Percentiles rank a stretch among this genome's conserved stretches.
Evolutionary conservation across 2,113 vertebrate genomes (phyloP).

Genomic region (Xiphophorus hellerii): DNA sequence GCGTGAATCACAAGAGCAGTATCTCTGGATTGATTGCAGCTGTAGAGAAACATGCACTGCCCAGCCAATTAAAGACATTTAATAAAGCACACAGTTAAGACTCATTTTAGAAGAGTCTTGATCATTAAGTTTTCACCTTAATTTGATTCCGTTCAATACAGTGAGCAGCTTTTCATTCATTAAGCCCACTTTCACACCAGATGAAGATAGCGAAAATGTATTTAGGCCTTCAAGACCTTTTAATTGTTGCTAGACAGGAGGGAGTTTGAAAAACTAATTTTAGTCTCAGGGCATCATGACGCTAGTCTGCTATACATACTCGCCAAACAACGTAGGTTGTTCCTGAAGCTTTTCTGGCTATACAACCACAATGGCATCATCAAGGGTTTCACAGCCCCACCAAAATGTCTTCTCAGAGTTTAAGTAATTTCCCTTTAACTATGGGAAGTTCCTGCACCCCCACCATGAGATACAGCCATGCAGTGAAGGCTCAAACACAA

Average conservation of each 20-base stretch:
- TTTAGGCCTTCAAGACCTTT: not conserved
- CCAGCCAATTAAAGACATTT: not conserved
- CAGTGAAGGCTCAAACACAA: not conserved
- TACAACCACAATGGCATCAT: not conserved
- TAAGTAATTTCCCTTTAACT: not conserved
- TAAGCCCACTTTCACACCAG: not conserved
- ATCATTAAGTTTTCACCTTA: not conserved
- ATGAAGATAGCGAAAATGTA: not conserved
- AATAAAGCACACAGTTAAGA: not conserved
- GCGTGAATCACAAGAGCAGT: not conserved
- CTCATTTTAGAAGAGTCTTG: not conserved
- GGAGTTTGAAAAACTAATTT: not conserved
- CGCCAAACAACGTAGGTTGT: not conserved
- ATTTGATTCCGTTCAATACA: not conserved
- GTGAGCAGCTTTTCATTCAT: not conserved
- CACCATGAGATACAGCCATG: not conserved
- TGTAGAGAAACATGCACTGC: not conserved
- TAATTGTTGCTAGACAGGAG: not conserved
- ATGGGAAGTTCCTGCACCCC: not conserved
- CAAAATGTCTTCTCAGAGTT: not conserved
- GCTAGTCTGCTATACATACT: not conserved
- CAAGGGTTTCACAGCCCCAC: not conserved
- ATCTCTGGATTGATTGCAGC: not conserved
- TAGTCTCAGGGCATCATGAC: not conserved
- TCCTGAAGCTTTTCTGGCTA: not conserved